phyloP scores from a whole-genome alignment of 2,113 vertebrate genomes.

The Gymnarchus niloticus region DNA sequence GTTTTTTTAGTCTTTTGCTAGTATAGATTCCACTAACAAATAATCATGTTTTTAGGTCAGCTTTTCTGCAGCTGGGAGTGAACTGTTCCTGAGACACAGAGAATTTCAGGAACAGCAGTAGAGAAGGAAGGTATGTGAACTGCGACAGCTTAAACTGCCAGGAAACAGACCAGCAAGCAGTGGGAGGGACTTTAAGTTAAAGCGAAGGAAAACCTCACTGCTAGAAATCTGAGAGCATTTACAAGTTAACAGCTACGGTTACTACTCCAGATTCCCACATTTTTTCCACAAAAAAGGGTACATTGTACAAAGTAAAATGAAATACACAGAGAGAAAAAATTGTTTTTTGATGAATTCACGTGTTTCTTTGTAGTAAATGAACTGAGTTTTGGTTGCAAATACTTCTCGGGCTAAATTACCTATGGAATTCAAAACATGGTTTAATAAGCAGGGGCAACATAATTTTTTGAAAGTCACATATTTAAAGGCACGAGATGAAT shows the following conservation, averaged over 20 bases:
- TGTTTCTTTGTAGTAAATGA: background rate
- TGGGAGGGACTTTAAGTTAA: slow-evolving; percentile 18
- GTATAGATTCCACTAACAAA: no score
- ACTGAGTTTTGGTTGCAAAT: background rate
- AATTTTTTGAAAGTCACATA: background rate
- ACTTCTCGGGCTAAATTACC: background rate
- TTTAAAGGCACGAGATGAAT: background rate
- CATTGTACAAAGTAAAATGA: background rate
- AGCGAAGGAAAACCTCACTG: background rate
- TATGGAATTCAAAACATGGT: background rate
- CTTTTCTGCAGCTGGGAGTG: slow-evolving; percentile 49
- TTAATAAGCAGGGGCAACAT: background rate
- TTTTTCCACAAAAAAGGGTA: background rate
- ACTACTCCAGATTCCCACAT: background rate
- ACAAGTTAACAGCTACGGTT: background rate
- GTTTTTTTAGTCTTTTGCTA: background rate
- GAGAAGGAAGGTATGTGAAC: slow-evolving; percentile 5
- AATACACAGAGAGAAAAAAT: background rate
- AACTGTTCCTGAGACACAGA: slow-evolving; percentile 44
- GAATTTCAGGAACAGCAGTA: slow-evolving; percentile 1
- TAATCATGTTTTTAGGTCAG: background rate
- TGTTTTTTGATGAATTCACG: background rate
- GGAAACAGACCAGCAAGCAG: background rate
- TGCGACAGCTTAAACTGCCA: background rate
- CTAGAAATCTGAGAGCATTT: background rate